Percentiles rank a stretch among this genome's conserved stretches.
phyloP scores from a whole-genome alignment of 2,888 invertebrate genomes.

The Drosophila seclusa region DNA sequence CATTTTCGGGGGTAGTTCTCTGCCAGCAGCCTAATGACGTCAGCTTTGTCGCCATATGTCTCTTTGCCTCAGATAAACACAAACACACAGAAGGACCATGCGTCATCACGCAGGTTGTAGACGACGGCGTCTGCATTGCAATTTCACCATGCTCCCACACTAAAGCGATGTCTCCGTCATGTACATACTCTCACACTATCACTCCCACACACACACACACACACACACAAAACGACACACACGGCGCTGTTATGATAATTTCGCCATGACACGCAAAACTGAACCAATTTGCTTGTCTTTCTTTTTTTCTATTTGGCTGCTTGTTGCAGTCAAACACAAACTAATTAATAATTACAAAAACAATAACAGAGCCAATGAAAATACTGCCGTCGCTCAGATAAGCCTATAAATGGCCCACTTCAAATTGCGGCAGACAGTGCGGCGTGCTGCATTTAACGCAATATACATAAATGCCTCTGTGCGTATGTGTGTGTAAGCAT shows the following conservation, averaged over 20 bases:
- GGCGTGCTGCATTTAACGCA: constrained; percentile 45
- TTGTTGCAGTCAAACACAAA: constrained; percentile 71
- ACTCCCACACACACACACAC: constrained; percentile 18
- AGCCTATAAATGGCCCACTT: constrained; percentile 54
- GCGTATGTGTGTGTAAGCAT: neutral
- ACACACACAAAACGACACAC: constrained; percentile 7
- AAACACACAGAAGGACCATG: constrained; percentile 52
- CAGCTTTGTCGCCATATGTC: constrained; percentile 75
- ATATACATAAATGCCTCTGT: constrained; percentile 8
- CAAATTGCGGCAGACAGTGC: constrained; percentile 48
- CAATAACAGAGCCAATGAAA: constrained; percentile 68
- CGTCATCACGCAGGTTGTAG: constrained; percentile 69
- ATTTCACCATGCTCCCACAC: constrained; percentile 64
- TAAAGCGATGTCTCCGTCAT: constrained; percentile 52
- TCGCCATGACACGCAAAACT: constrained; percentile 75
- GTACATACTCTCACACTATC: constrained; percentile 13
- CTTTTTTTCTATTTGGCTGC: constrained; percentile 22
- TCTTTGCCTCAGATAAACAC: constrained; percentile 8
- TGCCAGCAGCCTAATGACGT: constrained; percentile 60
- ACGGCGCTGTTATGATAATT: constrained; percentile 54
- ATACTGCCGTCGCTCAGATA: constrained; percentile 59
- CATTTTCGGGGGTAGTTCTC: constrained; percentile 66
- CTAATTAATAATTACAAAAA: constrained; percentile 78
- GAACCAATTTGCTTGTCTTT: constrained; percentile 51
- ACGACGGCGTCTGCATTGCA: constrained; percentile 56